These are phyloP conservation scores for Drosophila pegasa DNA, from an alignment of 2,888 invertebrate genomes.

Conservation along the genomic window DNA sequence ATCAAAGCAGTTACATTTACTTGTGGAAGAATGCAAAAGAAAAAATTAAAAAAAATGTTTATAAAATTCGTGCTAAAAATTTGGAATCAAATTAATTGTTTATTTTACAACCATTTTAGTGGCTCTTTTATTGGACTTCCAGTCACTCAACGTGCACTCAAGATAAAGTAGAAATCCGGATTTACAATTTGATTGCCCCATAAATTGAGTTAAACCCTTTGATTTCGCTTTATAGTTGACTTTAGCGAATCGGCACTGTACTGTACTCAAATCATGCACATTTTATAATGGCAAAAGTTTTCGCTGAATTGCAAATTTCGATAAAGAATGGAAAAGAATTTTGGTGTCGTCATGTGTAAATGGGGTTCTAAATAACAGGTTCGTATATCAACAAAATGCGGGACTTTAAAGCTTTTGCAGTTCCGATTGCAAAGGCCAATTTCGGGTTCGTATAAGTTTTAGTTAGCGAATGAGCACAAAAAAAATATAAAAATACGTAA, in stretches of 20 bases:
- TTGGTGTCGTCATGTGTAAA: constrained; percentile 15
- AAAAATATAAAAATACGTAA: constrained; percentile 36
- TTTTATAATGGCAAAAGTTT: not conserved
- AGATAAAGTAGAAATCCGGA: not conserved
- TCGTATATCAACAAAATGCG: constrained; percentile 37
- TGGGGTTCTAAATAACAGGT: constrained; percentile 16
- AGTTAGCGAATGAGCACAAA: constrained; percentile 15
- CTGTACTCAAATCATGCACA: not conserved
- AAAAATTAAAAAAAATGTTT: not conserved
- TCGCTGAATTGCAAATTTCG: constrained; percentile 22
- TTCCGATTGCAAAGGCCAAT: constrained; percentile 22
- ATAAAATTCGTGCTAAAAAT: too few relatives aligned
- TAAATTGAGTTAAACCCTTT: not conserved
- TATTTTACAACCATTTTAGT: too few relatives aligned
- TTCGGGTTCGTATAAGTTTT: not conserved
- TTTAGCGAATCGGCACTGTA: constrained; percentile 20
- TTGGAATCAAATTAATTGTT: too few relatives aligned
- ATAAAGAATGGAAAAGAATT: constrained; percentile 3
- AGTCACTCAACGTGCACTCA: not conserved
- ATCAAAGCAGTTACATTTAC: too few relatives aligned
- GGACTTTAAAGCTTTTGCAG: constrained; percentile 45
- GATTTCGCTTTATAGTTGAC: not conserved
- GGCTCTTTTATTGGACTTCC: too few relatives aligned
- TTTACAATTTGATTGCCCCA: not conserved
- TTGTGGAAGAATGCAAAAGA: not conserved